phyloP scores from a whole-genome alignment of 2,888 invertebrate genomes.

The Nemapogon koenigi region DNA sequence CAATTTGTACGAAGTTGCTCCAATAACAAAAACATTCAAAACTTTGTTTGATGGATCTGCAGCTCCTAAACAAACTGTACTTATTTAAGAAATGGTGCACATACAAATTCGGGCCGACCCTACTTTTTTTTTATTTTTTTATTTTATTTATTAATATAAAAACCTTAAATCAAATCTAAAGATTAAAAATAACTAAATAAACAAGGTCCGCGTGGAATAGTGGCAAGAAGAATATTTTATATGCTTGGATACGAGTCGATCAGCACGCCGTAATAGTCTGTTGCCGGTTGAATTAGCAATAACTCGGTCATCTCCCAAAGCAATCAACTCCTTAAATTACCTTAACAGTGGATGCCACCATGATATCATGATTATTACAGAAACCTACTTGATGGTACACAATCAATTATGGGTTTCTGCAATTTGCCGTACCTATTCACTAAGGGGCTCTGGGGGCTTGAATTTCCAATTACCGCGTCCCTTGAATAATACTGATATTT shows the following conservation, averaged over 20 bases:
- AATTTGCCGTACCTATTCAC: no score
- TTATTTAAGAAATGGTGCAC: background rate
- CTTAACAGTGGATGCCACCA: background rate
- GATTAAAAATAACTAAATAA: no score
- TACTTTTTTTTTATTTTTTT: background rate
- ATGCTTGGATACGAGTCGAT: background rate
- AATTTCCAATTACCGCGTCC: no score
- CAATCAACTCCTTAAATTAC: background rate
- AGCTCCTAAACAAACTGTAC: background rate
- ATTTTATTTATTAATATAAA: no score
- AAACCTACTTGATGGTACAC: background rate
- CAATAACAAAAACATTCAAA: background rate
- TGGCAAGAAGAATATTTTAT: background rate
- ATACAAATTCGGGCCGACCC: background rate
- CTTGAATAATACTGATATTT: no score
- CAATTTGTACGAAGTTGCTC: background rate
- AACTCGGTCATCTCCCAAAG: background rate
- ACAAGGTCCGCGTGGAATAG: no score
- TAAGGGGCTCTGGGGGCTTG: no score
- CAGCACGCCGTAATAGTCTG: background rate
- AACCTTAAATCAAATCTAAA: no score
- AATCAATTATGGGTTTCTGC: no score
- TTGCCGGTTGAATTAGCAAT: background rate
- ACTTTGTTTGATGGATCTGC: background rate
- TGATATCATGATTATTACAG: background rate